phyloP scores from a whole-genome alignment of 2,888 invertebrate species.

The Meiosimyza platycephala region DNA sequence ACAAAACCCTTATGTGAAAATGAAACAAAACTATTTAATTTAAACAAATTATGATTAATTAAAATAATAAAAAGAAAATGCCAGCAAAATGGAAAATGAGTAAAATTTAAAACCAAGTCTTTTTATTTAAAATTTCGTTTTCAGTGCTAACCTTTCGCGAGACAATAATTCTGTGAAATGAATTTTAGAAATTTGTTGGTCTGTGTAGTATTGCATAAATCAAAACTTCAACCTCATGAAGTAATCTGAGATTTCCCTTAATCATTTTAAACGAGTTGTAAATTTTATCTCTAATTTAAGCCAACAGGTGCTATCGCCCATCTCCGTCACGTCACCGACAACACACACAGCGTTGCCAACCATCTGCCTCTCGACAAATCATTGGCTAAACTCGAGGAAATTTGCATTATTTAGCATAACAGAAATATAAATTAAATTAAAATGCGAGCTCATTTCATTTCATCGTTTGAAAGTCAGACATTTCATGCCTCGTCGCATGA shows the following conservation, averaged over 20 bases:
- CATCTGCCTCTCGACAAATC: background rate
- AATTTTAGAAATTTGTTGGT: background rate
- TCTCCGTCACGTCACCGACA: background rate
- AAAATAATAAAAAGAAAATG: constrained; percentile 42
- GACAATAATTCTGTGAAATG: background rate
- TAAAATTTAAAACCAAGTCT: constrained; percentile 38
- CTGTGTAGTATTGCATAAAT: background rate
- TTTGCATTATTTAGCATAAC: constrained; percentile 17
- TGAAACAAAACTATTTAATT: constrained; percentile 29
- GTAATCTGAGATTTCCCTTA: background rate
- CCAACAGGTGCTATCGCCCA: constrained; percentile 15
- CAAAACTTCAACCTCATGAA: background rate
- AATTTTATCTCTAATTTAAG: constrained; percentile 8
- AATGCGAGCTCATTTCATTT: constrained; percentile 5
- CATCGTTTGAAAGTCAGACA: constrained; percentile 9
- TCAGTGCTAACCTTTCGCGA: background rate
- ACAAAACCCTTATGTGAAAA: background rate
- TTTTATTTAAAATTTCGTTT: constrained; percentile 13
- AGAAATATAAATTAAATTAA: constrained; percentile 1
- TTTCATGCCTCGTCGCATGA: constrained; percentile 3
- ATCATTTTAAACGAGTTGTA: background rate
- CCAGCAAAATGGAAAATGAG: constrained; percentile 45
- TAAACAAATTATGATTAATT: constrained; percentile 39
- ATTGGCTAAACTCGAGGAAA: background rate
- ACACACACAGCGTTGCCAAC: background rate